Evolutionary conservation across 2,113 vertebrate genomes (phyloP), one percentile per base, ranked within the genome.

Genomic region (Spheniscus mendiculus): DNA sequence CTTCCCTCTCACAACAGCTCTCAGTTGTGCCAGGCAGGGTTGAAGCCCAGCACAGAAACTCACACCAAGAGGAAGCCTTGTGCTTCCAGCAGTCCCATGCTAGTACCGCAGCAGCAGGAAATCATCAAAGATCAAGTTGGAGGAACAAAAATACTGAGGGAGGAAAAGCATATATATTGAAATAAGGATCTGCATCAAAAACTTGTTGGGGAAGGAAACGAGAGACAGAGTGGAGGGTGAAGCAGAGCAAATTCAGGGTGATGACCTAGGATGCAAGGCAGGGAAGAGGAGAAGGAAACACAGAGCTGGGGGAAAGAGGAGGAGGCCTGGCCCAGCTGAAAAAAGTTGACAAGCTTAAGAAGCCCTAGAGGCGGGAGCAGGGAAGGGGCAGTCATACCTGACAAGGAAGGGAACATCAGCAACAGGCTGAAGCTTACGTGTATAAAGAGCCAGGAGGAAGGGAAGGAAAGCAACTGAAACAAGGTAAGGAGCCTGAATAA

Each of bases 351-450:
- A 63, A 79, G 38, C 19, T 70, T 66, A 78, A 25, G 40, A 87
- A 85, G 34, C 19, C 30, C 25, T 22, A 52, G 34, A 72, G 30
- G 10, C 10, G 3, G 17, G 23, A 89, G 9, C 0, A 0, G 36
- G 65, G 25, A 83, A 83, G n/a, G 25, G 36, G 25, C n/a, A 76
- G 34, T 47, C 50, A 42, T 6, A 74, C 38, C 50, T 71, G 56
- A 30, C 61, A 82, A 44, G 32, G 45, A 65, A 65, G 11, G 30
- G n/a, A 62, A 58, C 18, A 21, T 6, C 25, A 27, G 20, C 52
- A 71, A 76, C 3, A 0, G 55, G 38, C 29, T 42, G 42, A 66
- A 84, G 42, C 23, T 78, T 61, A 42, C 3, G 17, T 20, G 8
- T 3, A 66, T 32, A 79, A 70, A 72, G 32, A 90, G 40, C 32